phyloP scores from a whole-genome alignment of 2,888 invertebrate species.

The Eulithis testata region DNA sequence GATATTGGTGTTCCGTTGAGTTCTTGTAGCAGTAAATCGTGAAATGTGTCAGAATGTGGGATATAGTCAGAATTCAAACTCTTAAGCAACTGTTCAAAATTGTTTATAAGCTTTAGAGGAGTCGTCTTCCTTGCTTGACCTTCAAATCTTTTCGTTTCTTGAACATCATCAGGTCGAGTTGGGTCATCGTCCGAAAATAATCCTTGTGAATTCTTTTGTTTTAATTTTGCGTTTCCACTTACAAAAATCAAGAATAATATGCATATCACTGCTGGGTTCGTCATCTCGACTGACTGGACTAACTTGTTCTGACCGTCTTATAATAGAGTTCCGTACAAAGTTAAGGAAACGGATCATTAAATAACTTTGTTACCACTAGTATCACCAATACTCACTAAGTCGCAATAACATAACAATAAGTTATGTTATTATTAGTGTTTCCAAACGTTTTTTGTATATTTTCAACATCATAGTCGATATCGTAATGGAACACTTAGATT shows the following conservation, averaged over 20 bases:
- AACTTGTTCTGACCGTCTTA: background rate
- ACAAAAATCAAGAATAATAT: conserved; percentile 1
- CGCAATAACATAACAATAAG: background rate
- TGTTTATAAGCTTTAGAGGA: background rate
- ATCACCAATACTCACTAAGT: background rate
- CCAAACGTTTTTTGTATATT: too few relatives aligned
- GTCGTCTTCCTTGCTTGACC: background rate
- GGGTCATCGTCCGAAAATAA: background rate
- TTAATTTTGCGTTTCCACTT: background rate
- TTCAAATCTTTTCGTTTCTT: background rate
- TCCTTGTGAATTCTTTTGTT: background rate
- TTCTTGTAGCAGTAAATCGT: background rate
- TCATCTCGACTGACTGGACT: conserved; percentile 11
- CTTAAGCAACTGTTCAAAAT: background rate
- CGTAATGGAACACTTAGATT: too few relatives aligned
- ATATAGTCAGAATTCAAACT: background rate
- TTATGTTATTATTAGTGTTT: too few relatives aligned
- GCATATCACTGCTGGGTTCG: conserved; percentile 7
- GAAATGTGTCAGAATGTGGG: background rate
- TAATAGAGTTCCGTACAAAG: background rate
- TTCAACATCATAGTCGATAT: too few relatives aligned
- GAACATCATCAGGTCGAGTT: background rate
- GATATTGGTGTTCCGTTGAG: background rate
- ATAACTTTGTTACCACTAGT: too few relatives aligned
- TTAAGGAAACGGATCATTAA: too few relatives aligned